Evolutionary conservation across 2,888 invertebrate genomes (phyloP), one percentile per base, ranked within the genome.

Genomic region (Eurytoma adleriae): DNA sequence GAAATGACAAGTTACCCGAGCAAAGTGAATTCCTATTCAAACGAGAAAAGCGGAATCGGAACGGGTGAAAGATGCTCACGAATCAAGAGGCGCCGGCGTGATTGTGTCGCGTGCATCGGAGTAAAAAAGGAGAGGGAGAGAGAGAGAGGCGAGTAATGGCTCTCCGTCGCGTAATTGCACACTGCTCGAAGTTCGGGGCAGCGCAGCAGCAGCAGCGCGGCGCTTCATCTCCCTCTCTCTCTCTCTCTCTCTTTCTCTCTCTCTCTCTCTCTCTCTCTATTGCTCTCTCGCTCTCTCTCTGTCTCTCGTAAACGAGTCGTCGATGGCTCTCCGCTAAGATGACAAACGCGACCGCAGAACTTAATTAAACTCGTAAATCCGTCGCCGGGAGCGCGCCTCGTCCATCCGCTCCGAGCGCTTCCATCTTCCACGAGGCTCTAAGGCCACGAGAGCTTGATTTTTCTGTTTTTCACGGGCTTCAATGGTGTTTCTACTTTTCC

Each of bases 281-380:
- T 3, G 12, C 50, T 27, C 62, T 18, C 62, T 7, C 12, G 1
- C 69, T 0, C 24, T 69, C 62, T 67, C 56, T 64, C 24, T 69
- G 73, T 77, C 82, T 80, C 83, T 82, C 81, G 85, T 85, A 86
- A 88, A 86, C 87, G 87, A 86, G 86, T 83, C 87, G 85, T 88
- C 88, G 86, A 87, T 87, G 87, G 84, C 79, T 81, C 82, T 79
- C 67, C 77, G 84, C 85, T 86, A 86, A 87, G 87, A 88, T 89
- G 89, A 89, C 88, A 86, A 88, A 89, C 87, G 87, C 86, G 87
- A 88, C 89, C 88, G 87, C 88, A 88, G 85, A 88, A 89, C 87
- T 89, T 89, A 89, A 89, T 89, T 89, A 89, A 89, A 88, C 88
- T 87, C 89, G 88, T 89, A 89, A 89, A 89, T 89, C 88, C 85